Evolutionary conservation across 1,140 invertebrate species (phyloP), one percentile per base, ranked within the genome.

Genomic region (Drosophila baimaii): DNA sequence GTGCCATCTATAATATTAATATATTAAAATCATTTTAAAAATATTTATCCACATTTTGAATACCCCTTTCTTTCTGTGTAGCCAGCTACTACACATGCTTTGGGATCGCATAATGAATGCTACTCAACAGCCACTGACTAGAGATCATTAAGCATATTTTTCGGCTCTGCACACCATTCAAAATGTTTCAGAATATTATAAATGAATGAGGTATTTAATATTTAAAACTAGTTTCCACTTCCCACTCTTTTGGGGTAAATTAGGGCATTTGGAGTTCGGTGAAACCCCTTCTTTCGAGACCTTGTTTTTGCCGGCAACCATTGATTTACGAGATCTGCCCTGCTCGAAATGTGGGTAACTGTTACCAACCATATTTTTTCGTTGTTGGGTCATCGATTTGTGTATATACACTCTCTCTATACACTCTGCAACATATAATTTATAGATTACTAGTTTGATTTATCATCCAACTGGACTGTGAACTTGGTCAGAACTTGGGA

Each of bases 341-440:
- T 57, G 64, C 61, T 69, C 78, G 64, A 80, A 88, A 71, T 71
- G 61, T 88, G 80, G 83, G 83, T 88, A 89, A 88, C 83, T 88
- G 83, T 89, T 79, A 89, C 84, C 46, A 49, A 55, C 65, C 66
- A 39, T 44, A 52, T 59, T 59, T 79, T 81, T 79, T 69, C 70
- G 65, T 75, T 58, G 75, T 70, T 85, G 58, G 56, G 56, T 82
- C 73, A 81, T 77, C 64, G 82, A 79, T 86, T 68, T 72, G 78
- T 66, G 37, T 55, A 55, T 29, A 55, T 72, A 63, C 4, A 21
- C n/a, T n/a, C n/a, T n/a, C n/a, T n/a, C n/a, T 25, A 21, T 58
- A 56, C 19, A 8, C 5, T 19, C 21, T 25, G 58, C 37, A 46
- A 21, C 39, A 43, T 73, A 72, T 88, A 77, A 85, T 69, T 88